Evolutionary conservation across 2,113 vertebrate genomes (phyloP).

Genomic region (Oncorhynchus mykiss): DNA sequence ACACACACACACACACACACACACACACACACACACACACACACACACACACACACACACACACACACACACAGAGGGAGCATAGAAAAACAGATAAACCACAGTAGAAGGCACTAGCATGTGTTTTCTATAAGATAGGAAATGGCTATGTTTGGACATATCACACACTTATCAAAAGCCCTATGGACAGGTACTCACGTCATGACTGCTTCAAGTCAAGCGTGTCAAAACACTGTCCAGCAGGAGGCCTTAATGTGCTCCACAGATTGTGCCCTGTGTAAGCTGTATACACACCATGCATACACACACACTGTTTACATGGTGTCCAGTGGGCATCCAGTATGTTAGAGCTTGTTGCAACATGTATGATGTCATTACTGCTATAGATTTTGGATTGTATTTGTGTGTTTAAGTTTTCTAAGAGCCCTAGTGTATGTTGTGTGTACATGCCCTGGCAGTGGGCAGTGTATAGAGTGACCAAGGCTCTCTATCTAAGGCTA

Average conservation of each 20-base stretch:
- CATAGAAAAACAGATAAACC: slow-evolving; percentile 26
- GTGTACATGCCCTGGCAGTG: neutral
- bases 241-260: neutral
- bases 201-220: slow-evolving; percentile 36
- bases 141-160: slow-evolving; percentile 19
- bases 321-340: neutral
- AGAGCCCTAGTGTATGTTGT: neutral
- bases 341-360: neutral
- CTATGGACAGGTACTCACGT: slow-evolving; percentile 18
- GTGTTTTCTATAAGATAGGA: slow-evolving; percentile 48
- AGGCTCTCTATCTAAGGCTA: neutral
- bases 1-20: slow-evolving; percentile 2
- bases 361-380: neutral
- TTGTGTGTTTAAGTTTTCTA: neutral
- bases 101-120: slow-evolving; percentile 29
- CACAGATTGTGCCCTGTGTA: too few relatives aligned
- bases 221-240: slow-evolving; percentile 29
- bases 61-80: neutral
- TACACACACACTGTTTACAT: slow-evolving; percentile 10
- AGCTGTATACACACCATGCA: neutral
- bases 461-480: neutral
- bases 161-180: neutral
- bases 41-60: neutral
- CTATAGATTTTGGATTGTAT: neutral
- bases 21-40: slow-evolving; percentile 8